These are phyloP conservation scores for Lasius platythorax DNA, from an alignment of 2,888 invertebrate genomes.

Conservation along the genomic window DNA sequence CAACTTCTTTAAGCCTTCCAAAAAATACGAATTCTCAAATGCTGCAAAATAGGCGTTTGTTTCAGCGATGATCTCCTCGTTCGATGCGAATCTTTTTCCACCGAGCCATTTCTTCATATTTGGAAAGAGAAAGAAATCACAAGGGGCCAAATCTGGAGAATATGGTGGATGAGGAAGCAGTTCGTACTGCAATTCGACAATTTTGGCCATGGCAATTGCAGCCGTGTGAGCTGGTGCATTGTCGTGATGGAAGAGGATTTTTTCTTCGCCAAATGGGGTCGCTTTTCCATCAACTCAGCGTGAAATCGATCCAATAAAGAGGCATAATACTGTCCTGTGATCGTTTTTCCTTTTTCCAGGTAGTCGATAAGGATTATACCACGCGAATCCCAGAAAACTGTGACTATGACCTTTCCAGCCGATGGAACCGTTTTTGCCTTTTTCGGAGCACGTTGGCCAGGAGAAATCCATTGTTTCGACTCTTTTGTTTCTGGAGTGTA, in stretches of 20 bases:
- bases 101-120: constrained; percentile 16
- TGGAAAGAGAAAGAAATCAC: constrained; percentile 12
- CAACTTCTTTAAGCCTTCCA: background rate
- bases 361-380: background rate
- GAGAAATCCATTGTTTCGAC: background rate
- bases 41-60: background rate
- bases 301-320: background rate
- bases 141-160: background rate
- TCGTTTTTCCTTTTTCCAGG: background rate
- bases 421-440: background rate
- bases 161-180: background rate
- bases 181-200: background rate
- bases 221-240: background rate
- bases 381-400: background rate
- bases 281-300: background rate
- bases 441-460: background rate
- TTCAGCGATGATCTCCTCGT: background rate
- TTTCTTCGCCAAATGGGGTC: background rate
- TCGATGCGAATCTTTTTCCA: constrained; percentile 4
- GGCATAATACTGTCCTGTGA: background rate
- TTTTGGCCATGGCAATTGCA: background rate
- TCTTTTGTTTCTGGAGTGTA: background rate
- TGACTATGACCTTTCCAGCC: background rate
- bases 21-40: background rate
- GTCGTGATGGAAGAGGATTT: background rate